Base-by-base conservation (phyloP, 2,797 vertebrate genomes). In the Phrynocephalus vlangalii region DNA sequence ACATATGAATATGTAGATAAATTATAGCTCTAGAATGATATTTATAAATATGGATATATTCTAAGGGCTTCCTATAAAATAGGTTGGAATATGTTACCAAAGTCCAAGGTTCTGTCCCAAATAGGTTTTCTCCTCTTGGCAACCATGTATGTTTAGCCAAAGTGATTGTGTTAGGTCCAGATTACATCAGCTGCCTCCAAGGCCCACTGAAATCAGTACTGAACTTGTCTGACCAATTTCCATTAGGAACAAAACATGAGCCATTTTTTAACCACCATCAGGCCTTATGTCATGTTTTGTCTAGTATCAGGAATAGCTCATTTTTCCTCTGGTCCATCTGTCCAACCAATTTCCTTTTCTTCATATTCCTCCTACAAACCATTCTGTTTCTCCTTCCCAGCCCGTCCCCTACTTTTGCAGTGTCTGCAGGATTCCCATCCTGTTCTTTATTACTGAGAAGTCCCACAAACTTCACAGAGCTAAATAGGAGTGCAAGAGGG, bases 361-460 rank as follows among this genome's bases (percentile, higher is more conserved):
- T 79, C 52, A 80, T 50, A 63, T 84, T 88, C 56, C 60, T 67
- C 44, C 26, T 18, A 52, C 11, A 70, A 75, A 50, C 78, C 26
- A 2, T 85, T 24, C n/a, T 33, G 20, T 63, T 63, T 18, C 60
- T 15, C 24, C 24, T 67, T 50, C 26, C 50, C 38, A 44, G 2
- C 38, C 38, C 4, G 2, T 44, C 7, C 44, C n/a, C 48, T 44
- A 38, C 16, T 81, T 76, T 50, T 75, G 44, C 63, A 50, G 44
- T 67, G 60, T 75, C 56, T 70, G 75, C 76, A 67, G 60, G 63
- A 79, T 20, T 72, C 83, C 33, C 68, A 44, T 76, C 60, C 60
- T 68, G 72, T 38, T 77, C 60, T 68, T 88, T 84, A 66, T 84
- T 84, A 72, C 28, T 71, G 66, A 13, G 76, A 73, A 84, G 52